A percentile compares a stretch with the other conserved stretches of the same genome.
Evolutionary conservation across 2,113 vertebrate genomes (phyloP).

Genomic region (Ploceus nigricollis): DNA sequence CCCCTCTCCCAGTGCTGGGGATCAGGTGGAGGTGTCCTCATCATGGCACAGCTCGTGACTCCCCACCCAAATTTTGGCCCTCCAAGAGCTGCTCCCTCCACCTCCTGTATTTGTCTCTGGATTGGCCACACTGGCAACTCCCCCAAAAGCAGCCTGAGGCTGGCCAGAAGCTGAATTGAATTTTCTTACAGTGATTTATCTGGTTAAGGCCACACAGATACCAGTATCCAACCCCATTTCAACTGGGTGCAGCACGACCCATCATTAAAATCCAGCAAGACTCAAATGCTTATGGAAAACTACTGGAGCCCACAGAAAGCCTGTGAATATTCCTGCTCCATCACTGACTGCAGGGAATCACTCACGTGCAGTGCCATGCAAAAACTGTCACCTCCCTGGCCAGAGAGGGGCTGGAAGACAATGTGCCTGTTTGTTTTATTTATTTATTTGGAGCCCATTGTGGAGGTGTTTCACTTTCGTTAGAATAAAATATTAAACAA

Average conservation of each 20-base stretch:
- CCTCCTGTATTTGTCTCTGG: not conserved
- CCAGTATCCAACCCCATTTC: not conserved
- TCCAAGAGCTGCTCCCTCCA: not conserved
- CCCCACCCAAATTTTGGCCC: not conserved
- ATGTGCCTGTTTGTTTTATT: not conserved
- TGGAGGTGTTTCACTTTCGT: not conserved
- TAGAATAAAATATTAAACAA: not conserved
- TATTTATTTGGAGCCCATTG: not conserved
- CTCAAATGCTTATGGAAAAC: not conserved
- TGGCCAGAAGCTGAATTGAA: not conserved
- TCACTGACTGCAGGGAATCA: not conserved
- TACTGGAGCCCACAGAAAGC: not conserved
- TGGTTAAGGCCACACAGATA: not conserved
- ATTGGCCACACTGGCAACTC: not conserved
- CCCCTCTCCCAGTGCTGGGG: not conserved
- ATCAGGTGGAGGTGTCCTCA: rapidly evolving
- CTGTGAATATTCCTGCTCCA: not conserved
- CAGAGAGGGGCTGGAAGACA: not conserved
- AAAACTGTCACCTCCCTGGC: not conserved
- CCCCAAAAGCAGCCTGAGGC: not conserved
- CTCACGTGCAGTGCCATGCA: rapidly evolving
- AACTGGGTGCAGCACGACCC: rapidly evolving
- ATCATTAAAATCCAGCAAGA: not conserved
- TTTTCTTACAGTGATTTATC: not conserved
- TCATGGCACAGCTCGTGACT: rapidly evolving